phyloP scores from a whole-genome alignment of 2,888 invertebrate species.

The Netelia inedita region DNA sequence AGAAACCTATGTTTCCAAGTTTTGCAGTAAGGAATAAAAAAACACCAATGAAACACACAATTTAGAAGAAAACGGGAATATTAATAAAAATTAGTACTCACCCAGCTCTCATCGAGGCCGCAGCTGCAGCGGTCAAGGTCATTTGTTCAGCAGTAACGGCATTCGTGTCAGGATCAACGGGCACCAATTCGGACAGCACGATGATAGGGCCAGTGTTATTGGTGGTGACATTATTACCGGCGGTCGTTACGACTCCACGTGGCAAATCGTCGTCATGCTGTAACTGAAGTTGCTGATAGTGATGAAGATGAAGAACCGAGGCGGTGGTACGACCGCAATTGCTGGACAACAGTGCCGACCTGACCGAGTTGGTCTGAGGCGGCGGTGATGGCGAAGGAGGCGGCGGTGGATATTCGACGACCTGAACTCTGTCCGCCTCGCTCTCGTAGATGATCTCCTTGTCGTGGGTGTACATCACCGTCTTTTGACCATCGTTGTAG shows the following conservation, averaged over 20 bases:
- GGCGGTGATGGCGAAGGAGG: conserved; percentile 84
- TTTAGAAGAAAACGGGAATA: conserved; percentile 3
- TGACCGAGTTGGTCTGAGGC: conserved; percentile 86
- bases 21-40: background rate
- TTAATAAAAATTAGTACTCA: conserved; percentile 74
- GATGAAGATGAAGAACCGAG: conserved; percentile 86
- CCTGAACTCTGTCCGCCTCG: conserved; percentile 87
- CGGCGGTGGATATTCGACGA: conserved; percentile 84
- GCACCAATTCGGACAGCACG: conserved; percentile 90
- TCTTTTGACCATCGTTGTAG: conserved; percentile 94
- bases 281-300: conserved; percentile 86
- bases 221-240: conserved; percentile 79
- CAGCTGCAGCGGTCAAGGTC: conserved; percentile 78
- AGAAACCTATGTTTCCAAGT: no score
- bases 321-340: conserved; percentile 85
- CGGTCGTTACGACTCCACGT: conserved; percentile 77
- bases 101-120: conserved; percentile 80
- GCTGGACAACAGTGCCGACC: conserved; percentile 85
- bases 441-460: conserved; percentile 93
- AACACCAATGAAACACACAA: background rate
- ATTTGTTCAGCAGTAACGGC: conserved; percentile 78
- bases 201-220: conserved; percentile 88
- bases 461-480: conserved; percentile 93
- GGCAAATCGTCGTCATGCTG: conserved; percentile 86
- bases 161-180: conserved; percentile 87